Evolutionary conservation across 1,140 invertebrate species (phyloP), one percentile per base, ranked within the genome.

Genomic region (Piezodorus guildinii): DNA sequence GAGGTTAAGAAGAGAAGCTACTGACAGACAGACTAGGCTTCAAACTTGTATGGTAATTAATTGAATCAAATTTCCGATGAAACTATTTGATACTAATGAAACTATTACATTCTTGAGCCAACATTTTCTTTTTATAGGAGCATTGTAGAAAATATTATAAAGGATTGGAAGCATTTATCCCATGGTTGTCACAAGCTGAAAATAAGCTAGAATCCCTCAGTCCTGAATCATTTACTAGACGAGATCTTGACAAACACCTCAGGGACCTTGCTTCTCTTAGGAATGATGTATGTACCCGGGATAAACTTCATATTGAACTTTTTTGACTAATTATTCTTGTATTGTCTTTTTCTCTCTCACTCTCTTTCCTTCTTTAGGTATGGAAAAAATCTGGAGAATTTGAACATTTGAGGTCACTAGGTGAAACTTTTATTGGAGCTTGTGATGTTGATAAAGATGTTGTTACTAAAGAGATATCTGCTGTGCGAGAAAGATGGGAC

Each of bases 381-480:
- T 91, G 91, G 84, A 90, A 93, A 71, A 87, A 88, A 67, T 90
- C 90, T 56, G 91, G 90, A 12, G 94, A 96, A 74, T 95, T 88
- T 72, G 93, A 96, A 69, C 90, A 90, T 72, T 87, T 87, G 65
- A 86, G 84, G 72, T 87, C 83, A 0, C 77, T 87, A 3, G 93
- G 92, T 14, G 90, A 96, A 68, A 87, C 88, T 0, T 91, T 96
- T 76, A 76, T 90, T 21, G 81, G 81, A 3, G 82, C 88, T 60
- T 94, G 91, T 67, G 91, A 96, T 71, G 84, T 89, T 61, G 93
- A 96, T 71, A 90, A 94, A 71, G 90, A 94, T 52, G 82, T 88
- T 14, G 87, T 97, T 0, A 86, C 90, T 71, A 84, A 85, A 34
- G 87, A 94, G 71, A 75, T 66, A 21, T 19, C 83, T 62, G 80